phyloP scores from a whole-genome alignment of 2,113 vertebrate genomes.

The Oxygymnocypris stewartii region DNA sequence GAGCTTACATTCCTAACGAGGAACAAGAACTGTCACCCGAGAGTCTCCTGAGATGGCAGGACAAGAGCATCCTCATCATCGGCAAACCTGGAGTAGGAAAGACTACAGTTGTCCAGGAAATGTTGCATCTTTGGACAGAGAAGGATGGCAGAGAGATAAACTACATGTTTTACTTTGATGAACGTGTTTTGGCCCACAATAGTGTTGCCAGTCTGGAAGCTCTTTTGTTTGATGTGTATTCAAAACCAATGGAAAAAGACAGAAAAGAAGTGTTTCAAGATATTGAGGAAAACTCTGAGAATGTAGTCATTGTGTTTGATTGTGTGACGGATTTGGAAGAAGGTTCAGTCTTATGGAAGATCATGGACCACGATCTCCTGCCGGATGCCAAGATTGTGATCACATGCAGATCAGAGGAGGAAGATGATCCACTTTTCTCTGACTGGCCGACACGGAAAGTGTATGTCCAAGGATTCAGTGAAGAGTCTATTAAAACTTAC shows the following conservation, averaged over 20 bases:
- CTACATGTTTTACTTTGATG: constrained; percentile 59
- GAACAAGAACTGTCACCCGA: constrained; percentile 3
- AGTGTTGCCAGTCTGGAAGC: constrained; percentile 15
- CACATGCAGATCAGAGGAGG: constrained; percentile 50
- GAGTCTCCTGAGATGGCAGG: constrained; percentile 26
- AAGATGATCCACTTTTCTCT: neutral
- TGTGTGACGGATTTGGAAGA: constrained; percentile 7
- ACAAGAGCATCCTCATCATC: constrained; percentile 45
- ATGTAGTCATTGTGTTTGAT: constrained; percentile 54
- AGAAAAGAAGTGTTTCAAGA: constrained; percentile 46
- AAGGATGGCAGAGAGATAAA: neutral
- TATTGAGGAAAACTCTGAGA: constrained; percentile 49
- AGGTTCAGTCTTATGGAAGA: constrained; percentile 1
- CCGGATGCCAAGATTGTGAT: constrained; percentile 53
- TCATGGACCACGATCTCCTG: constrained; percentile 41
- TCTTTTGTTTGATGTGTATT: constrained; percentile 47
- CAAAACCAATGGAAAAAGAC: constrained; percentile 4
- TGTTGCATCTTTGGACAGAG: constrained; percentile 49
- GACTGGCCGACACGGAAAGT: constrained; percentile 29
- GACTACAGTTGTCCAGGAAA: constrained; percentile 41
- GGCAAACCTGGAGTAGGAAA: constrained; percentile 61
- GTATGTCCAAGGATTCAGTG: constrained; percentile 53
- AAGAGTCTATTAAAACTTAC: constrained; percentile 42
- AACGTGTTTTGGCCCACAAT: neutral
- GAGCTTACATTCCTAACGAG: constrained; percentile 41